Evolutionary conservation across 2,113 vertebrate genomes (phyloP).

Genomic region (Lagopus leucura): DNA sequence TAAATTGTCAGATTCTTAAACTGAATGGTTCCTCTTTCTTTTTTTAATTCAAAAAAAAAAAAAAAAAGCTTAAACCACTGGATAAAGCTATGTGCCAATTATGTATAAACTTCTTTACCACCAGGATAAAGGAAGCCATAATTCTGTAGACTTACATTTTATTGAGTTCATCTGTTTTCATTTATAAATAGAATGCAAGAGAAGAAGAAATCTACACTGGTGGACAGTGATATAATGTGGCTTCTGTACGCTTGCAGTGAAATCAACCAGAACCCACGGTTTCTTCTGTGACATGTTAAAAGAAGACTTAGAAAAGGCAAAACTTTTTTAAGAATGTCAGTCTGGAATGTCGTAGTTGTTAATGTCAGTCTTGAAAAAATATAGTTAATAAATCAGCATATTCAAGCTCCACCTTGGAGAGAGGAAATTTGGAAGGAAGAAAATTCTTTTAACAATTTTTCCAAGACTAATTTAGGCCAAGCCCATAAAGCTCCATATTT

Average conservation of each 20-base stretch:
- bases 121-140: conserved; percentile 77
- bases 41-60: conserved; percentile 31
- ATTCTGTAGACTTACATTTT: conserved; percentile 69
- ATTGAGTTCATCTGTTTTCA: conserved; percentile 80
- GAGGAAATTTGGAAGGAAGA: conserved; percentile 14
- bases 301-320: conserved; percentile 28
- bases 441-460: conserved; percentile 6
- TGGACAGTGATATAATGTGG: conserved; percentile 61
- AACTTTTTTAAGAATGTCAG: not conserved
- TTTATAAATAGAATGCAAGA: conserved; percentile 72
- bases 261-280: conserved; percentile 32
- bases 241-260: conserved; percentile 46
- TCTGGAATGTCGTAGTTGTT: not conserved
- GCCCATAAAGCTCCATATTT: not conserved
- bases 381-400: not conserved
- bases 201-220: conserved; percentile 44
- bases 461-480: conserved; percentile 5
- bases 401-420: not conserved
- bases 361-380: not conserved
- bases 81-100: conserved; percentile 78
- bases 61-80: conserved; percentile 64
- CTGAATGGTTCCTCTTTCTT: conserved; percentile 72
- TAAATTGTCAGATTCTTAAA: conserved; percentile 66
- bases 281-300: conserved; percentile 11
- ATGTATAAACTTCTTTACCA: conserved; percentile 72